A percentile compares a stretch with the other conserved stretches of the same genome.
These are phyloP conservation scores for Typhlomys cinereus DNA, from an alignment of 2,113 vertebrate genomes.

Conservation along the genomic window DNA sequence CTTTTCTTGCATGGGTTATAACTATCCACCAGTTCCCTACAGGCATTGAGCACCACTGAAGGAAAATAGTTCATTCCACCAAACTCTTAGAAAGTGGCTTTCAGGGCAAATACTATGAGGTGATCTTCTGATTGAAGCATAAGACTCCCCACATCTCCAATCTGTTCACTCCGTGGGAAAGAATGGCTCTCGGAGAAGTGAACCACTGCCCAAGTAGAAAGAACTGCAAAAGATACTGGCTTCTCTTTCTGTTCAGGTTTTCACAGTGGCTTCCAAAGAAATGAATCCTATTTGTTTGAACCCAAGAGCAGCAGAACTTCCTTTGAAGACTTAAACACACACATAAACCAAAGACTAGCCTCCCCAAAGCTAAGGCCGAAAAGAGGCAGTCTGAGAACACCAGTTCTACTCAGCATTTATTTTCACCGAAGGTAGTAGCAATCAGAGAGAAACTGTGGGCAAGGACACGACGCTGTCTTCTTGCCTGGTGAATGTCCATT, in stretches of 20 bases:
- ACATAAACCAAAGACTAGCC: slow-evolving; percentile 48
- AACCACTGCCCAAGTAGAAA: slow-evolving; percentile 37
- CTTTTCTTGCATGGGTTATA: slow-evolving; percentile 42
- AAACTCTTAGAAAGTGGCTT: neutral
- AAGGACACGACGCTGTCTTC: slow-evolving; percentile 80
- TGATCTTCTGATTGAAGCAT: slow-evolving; percentile 31
- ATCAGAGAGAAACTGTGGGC: slow-evolving; percentile 85
- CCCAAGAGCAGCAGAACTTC: slow-evolving; percentile 54
- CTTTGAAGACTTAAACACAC: slow-evolving; percentile 57
- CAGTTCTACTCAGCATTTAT: slow-evolving; percentile 84
- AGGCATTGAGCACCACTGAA: neutral
- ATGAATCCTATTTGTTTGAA: slow-evolving; percentile 52
- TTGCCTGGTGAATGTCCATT: slow-evolving; percentile 79
- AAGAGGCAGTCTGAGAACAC: slow-evolving; percentile 74
- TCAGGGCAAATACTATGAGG: neutral
- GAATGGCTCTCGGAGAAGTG: neutral
- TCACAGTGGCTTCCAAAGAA: slow-evolving; percentile 48
- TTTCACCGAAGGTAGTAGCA: slow-evolving; percentile 83
- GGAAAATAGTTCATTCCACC: neutral
- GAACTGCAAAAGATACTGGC: slow-evolving; percentile 30
- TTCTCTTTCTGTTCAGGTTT: neutral
- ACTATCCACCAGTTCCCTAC: slow-evolving; percentile 32
- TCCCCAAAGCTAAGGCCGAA: slow-evolving; percentile 60
- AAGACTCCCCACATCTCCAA: neutral
- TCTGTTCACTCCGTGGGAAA: neutral